phyloP scores from a whole-genome alignment of 2,888 invertebrate species.

The Drosophila paranaensis region DNA sequence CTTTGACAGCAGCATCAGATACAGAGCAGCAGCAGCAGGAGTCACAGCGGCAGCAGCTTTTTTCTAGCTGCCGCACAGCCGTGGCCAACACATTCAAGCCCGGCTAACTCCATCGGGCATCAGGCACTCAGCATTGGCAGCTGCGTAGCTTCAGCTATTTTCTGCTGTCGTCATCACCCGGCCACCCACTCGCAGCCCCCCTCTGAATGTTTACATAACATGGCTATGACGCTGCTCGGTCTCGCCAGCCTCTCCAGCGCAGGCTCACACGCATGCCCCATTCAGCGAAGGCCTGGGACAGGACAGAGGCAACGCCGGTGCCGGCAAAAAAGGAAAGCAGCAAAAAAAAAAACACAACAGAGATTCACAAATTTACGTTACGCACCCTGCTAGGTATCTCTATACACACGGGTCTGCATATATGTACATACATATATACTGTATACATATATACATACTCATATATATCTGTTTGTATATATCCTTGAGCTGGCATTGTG shows the following conservation, averaged over 20 bases:
- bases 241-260: slow-evolving; percentile 25
- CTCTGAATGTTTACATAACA: slow-evolving; percentile 68
- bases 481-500: slow-evolving; percentile 20
- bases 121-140: slow-evolving; percentile 61
- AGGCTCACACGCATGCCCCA: slow-evolving; percentile 59
- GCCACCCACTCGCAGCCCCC: neutral
- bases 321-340: slow-evolving; percentile 52
- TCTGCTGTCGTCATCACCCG: slow-evolving; percentile 47
- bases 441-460: slow-evolving; percentile 4
- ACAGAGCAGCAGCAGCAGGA: slow-evolving; percentile 21
- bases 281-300: slow-evolving; percentile 18
- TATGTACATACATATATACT: slow-evolving; percentile 14
- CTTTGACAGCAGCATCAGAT: slow-evolving; percentile 47
- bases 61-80: slow-evolving; percentile 5
- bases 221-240: slow-evolving; percentile 40
- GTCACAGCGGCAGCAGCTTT: slow-evolving; percentile 2
- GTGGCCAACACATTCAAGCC: slow-evolving; percentile 29
- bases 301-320: slow-evolving; percentile 38
- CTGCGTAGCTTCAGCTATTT: slow-evolving; percentile 30
- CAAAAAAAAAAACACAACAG: neutral
- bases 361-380: slow-evolving; percentile 60
- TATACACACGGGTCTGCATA: neutral
- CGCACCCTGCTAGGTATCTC: slow-evolving; percentile 60
- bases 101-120: slow-evolving; percentile 34
- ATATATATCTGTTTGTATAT: slow-evolving; percentile 1